Conservation (phyloP, 2,797 vertebrate species). For the Hipposideros larvatus region DNA sequence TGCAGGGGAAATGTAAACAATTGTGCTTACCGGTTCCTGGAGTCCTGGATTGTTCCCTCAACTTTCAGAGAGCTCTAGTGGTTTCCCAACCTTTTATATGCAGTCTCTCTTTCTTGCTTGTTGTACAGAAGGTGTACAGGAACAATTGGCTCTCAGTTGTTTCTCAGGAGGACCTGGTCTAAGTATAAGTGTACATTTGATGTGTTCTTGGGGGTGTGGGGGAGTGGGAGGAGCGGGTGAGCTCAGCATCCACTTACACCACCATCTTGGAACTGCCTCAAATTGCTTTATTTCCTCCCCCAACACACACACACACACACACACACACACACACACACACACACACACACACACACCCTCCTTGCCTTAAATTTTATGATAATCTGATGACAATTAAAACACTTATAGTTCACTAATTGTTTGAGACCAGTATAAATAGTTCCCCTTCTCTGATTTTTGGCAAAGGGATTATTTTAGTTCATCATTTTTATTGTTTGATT, state of each 20-base stretch:
- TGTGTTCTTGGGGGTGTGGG: not conserved
- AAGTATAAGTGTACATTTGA: not conserved
- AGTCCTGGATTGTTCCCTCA: not conserved
- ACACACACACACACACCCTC: not conserved
- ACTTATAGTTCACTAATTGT: not conserved
- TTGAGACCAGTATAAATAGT: not conserved
- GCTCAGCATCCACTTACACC: not conserved
- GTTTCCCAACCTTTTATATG: too few relatives aligned
- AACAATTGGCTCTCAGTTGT: not conserved
- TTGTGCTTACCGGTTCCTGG: not conserved
- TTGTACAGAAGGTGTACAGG: not conserved
- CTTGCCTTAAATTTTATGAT: not conserved
- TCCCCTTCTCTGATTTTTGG: not conserved
- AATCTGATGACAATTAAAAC: not conserved
- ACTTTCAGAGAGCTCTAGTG: not conserved
- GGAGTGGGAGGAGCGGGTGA: not conserved
- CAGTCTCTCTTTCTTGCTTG: not conserved
- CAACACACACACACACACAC: not conserved
- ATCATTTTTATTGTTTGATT: slow-evolving; percentile 19
- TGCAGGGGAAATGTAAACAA: not conserved
- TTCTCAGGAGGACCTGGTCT: not conserved
- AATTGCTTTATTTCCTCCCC: not conserved
- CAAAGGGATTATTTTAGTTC: not conserved
- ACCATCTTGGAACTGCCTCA: not conserved
- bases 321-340: too few relatives aligned